Conservation (phyloP, 2,888 invertebrate genomes). For the Craniophora ligustri region DNA sequence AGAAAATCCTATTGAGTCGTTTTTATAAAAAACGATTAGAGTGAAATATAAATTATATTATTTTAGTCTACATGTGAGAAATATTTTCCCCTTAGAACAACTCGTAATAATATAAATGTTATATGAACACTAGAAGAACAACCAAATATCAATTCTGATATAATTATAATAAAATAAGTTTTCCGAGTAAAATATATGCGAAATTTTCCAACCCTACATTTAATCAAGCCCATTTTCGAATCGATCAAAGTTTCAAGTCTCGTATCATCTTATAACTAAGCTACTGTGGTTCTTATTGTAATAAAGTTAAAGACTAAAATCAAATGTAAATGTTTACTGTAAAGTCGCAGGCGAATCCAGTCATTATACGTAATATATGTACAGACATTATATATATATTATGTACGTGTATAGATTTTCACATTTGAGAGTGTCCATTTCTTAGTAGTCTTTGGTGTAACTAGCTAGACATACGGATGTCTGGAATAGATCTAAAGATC, state of each 20-base stretch:
- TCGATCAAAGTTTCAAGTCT: slow-evolving; percentile 54
- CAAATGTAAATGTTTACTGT: slow-evolving; percentile 52
- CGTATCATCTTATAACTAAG: slow-evolving; percentile 50
- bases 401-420: slow-evolving; percentile 54
- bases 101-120: no score
- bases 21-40: no score
- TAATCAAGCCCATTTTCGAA: slow-evolving; percentile 20
- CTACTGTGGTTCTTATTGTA: slow-evolving; percentile 48
- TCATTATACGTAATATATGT: slow-evolving; percentile 56
- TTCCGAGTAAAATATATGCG: slow-evolving; percentile 7
- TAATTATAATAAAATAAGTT: neutral
- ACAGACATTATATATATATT: slow-evolving; percentile 27
- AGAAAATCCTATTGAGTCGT: no score
- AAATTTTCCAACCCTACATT: slow-evolving; percentile 33
- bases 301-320: slow-evolving; percentile 54
- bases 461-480: slow-evolving; percentile 13
- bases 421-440: slow-evolving; percentile 55
- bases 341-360: slow-evolving; percentile 49
- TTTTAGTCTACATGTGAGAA: no score
- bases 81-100: no score
- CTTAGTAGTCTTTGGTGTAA: slow-evolving; percentile 44
- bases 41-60: no score
- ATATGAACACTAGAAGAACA: no score
- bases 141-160: neutral
- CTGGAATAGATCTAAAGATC: neutral